Evolutionary conservation across 2,797 vertebrate genomes (phyloP).

Genomic region (Tadarida brasiliensis): DNA sequence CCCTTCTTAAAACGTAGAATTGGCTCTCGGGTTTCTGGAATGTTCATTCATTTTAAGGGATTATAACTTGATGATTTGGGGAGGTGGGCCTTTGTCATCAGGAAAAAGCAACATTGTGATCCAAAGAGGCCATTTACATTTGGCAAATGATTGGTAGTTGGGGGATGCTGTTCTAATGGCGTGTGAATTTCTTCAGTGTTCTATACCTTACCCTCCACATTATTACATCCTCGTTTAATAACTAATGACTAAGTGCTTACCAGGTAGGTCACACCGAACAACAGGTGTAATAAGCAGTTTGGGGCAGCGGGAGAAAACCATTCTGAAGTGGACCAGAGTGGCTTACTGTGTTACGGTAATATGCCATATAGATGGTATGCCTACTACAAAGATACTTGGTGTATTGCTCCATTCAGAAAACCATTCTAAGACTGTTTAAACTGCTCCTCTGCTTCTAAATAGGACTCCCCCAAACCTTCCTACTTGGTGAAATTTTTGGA

Average conservation of each 20-base stretch:
- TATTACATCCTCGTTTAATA: not conserved
- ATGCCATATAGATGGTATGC: fast-evolving
- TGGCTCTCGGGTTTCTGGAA: conserved; percentile 7
- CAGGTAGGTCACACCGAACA: not conserved
- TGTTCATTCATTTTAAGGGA: conserved; percentile 16
- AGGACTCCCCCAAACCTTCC: not conserved
- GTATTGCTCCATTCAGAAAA: conserved; percentile 34
- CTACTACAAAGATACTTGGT: not conserved
- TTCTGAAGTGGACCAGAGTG: not conserved
- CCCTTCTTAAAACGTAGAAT: not conserved
- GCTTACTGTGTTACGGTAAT: not conserved
- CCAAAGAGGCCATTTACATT: not conserved
- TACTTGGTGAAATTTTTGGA: not conserved
- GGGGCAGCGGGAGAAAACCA: not conserved
- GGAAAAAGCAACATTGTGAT: not conserved
- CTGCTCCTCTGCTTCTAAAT: not conserved
- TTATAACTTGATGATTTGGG: not conserved
- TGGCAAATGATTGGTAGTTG: not conserved
- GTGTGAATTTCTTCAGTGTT: not conserved
- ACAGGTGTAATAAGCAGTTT: not conserved
- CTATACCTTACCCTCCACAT: not conserved
- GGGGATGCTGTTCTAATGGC: not conserved
- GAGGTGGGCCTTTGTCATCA: not conserved
- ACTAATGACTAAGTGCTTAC: not conserved
- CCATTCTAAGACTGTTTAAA: not conserved